A percentile compares a stretch with the other conserved stretches of the same genome.
Evolutionary conservation across 2,888 invertebrate genomes (phyloP).

Genomic region (Carterocephalus palaemon): DNA sequence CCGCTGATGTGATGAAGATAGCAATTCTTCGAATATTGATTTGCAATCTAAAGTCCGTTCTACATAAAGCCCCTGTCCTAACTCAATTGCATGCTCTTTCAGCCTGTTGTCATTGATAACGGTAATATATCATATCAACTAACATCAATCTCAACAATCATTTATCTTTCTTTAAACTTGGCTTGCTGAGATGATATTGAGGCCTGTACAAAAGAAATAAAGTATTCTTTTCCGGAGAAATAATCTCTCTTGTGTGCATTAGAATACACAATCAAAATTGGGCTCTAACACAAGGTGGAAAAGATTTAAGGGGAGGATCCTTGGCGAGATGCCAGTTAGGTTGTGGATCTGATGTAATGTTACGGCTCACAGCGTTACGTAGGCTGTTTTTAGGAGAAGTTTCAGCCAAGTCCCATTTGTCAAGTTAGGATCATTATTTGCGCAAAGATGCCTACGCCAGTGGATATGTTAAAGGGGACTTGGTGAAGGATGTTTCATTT

Average conservation of each 20-base stretch:
- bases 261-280: conserved; percentile 1
- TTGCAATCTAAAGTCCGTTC: no score
- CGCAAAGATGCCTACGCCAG: not conserved
- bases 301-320: conserved; percentile 8
- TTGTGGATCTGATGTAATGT: conserved; percentile 13
- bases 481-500: no score
- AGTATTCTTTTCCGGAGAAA: conserved; percentile 2
- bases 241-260: not conserved
- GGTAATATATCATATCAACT: not conserved
- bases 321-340: conserved; percentile 15
- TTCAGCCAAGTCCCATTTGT: conserved; percentile 19
- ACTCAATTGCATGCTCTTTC: no score
- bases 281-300: conserved; percentile 8
- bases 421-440: conserved; percentile 8
- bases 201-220: conserved; percentile 13
- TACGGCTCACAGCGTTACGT: conserved; percentile 3
- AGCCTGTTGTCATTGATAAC: no score
- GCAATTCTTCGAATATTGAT: no score
- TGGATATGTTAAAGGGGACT: no score
- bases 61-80: no score
- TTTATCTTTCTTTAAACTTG: not conserved
- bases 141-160: conserved; percentile 1
- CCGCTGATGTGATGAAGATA: no score
- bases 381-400: conserved; percentile 21
- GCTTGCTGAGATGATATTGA: conserved; percentile 1